Evolutionary conservation across 2,888 invertebrate genomes (phyloP).

Genomic region (Cataglyphis livida): DNA sequence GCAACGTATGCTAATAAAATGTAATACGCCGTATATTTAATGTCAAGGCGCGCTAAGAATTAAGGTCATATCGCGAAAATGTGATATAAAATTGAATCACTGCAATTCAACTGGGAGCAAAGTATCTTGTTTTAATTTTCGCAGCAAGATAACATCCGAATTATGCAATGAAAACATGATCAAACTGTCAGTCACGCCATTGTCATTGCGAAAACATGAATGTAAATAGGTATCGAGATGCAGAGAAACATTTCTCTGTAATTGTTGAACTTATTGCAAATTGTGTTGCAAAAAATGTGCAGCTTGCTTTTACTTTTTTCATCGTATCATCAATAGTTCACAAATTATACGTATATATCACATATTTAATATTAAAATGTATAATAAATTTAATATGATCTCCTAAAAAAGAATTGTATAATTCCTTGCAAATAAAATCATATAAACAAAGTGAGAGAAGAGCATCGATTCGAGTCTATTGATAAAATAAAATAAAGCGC

Average conservation of each 20-base stretch:
- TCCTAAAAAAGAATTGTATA: not conserved
- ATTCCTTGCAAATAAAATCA: not conserved
- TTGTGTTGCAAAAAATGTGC: not conserved
- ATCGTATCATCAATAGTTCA: not conserved
- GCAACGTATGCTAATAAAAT: constrained; percentile 36
- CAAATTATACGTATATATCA: not conserved
- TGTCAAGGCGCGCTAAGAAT: constrained; percentile 19
- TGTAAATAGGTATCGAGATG: not conserved
- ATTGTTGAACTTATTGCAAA: not conserved
- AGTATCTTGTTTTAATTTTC: not conserved
- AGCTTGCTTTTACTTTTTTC: not conserved
- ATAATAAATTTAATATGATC: not conserved
- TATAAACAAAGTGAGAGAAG: not conserved
- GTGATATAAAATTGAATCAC: constrained; percentile 2
- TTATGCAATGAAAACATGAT: constrained; percentile 18
- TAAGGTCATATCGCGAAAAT: constrained; percentile 17
- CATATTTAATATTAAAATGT: not conserved
- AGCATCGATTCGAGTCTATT: not conserved
- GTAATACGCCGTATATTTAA: constrained; percentile 38
- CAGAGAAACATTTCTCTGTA: not conserved
- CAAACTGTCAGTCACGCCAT: not conserved
- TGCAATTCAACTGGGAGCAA: not conserved
- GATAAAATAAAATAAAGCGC: constrained; percentile 47
- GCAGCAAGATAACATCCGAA: not conserved
- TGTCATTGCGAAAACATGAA: constrained; percentile 1